Conservation (phyloP, 1,140 invertebrate genomes). For the Danaus melanippus region DNA sequence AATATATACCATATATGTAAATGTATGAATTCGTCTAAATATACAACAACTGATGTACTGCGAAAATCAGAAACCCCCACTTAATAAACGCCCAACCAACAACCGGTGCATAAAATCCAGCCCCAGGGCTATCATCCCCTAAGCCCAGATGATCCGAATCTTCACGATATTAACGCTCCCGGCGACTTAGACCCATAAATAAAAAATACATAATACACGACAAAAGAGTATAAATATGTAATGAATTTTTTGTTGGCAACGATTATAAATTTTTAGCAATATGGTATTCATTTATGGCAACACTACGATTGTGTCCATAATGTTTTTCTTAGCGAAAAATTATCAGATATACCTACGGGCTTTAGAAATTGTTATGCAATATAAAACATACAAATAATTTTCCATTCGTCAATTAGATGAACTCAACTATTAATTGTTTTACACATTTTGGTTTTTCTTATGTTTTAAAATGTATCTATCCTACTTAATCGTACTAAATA, state of each 20-base stretch:
- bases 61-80: constrained; percentile 17
- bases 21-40: no score
- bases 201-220: constrained; percentile 59
- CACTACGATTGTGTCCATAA: constrained; percentile 1
- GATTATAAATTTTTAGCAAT: neutral
- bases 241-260: constrained; percentile 18
- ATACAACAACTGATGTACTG: no score
- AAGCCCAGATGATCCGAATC: constrained; percentile 50
- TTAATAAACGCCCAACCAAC: constrained; percentile 55
- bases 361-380: no score
- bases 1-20: no score
- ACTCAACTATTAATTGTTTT: no score
- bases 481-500: no score
- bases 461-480: no score
- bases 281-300: constrained; percentile 5
- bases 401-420: no score
- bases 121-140: constrained; percentile 33
- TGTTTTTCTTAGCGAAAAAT: no score
- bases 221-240: constrained; percentile 48
- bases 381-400: no score
- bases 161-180: constrained; percentile 57
- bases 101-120: constrained; percentile 49
- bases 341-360: no score
- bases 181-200: constrained; percentile 54
- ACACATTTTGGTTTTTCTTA: no score